These are phyloP conservation scores for Protonemura montana DNA, from an alignment of 2,888 invertebrate genomes.

Conservation along the genomic window DNA sequence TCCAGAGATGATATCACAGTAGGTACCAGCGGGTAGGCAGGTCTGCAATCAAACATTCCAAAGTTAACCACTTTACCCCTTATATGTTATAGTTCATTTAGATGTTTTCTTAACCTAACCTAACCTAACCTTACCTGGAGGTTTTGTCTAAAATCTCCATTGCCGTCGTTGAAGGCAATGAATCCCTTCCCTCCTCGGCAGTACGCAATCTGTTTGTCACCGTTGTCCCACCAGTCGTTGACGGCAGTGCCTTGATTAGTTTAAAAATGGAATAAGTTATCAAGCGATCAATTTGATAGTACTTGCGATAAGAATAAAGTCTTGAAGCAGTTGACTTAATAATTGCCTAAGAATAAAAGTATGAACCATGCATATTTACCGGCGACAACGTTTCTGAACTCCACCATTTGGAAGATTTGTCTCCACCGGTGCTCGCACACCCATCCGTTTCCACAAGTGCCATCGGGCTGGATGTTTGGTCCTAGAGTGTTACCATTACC, in stretches of 20 bases:
- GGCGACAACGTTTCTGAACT: conserved; percentile 57
- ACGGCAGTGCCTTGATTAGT: conserved; percentile 51
- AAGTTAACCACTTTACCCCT: too few relatives aligned
- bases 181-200: conserved; percentile 66
- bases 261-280: background rate
- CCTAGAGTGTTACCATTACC: conserved; percentile 56
- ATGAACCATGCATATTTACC: conserved; percentile 42
- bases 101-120: too few relatives aligned
- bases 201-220: conserved; percentile 62
- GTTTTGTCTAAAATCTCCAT: conserved; percentile 53
- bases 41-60: conserved; percentile 59
- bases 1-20: conserved; percentile 89
- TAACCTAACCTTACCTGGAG: conserved; percentile 62
- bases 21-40: conserved; percentile 76
- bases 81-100: too few relatives aligned
- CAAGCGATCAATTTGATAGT: background rate
- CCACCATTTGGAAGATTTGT: conserved; percentile 58
- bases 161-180: conserved; percentile 67
- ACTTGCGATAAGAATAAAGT: background rate
- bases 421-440: conserved; percentile 59
- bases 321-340: background rate
- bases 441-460: conserved; percentile 58
- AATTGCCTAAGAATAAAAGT: background rate
- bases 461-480: conserved; percentile 57
- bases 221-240: conserved; percentile 61